Base-by-base conservation (phyloP, 1,140 invertebrate genomes). In the Drosophila pandora region DNA sequence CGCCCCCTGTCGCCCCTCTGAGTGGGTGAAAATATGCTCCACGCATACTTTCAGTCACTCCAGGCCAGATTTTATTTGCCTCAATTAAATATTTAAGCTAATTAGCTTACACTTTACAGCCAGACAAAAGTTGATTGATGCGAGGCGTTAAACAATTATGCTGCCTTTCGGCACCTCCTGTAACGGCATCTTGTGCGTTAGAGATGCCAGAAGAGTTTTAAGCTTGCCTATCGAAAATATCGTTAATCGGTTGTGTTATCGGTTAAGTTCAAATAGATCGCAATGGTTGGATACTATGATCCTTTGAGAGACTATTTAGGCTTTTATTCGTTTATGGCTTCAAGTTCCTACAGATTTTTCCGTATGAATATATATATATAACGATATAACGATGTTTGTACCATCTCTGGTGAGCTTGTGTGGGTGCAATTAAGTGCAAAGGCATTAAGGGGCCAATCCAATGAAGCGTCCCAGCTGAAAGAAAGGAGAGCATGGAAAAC, bases 71-170 rank as follows among this genome's bases (percentile, higher is more conserved):
- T 85, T 85, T 82, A 82, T 87, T 82, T 82, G 69, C 75, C 59
- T 62, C 69, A 79, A 82, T 87, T 82, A 82, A 82, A 88, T 82
- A 68, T 87, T 87, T 76, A 69, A 87, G 82, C 82, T 88, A 88
- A 87, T 87, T 88, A 88, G 83, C 82, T 62, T 47, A 80, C 80
- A 85, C 80, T 84, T 79, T 49, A 43, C 72, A 58, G 41, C 25
- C 71, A 60, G 54, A 62, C 49, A 78, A 63, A 61, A 75, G 58
- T 49, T 81, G 77, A 81, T 81, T 84, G 81, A 85, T 85, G 81
- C 50, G 47, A 63, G 62, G 67, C 73, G 62, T 80, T 85, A 73
- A 85, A 84, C 73, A 81, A 85, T 85, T 81, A 80, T 73, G 76
- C 70, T 43, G 34, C 25, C 41, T 72, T 61, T 62, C 37, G 43